These are phyloP conservation scores for Nasua narica DNA, from an alignment of 2,797 vertebrate genomes.

Conservation along the genomic window DNA sequence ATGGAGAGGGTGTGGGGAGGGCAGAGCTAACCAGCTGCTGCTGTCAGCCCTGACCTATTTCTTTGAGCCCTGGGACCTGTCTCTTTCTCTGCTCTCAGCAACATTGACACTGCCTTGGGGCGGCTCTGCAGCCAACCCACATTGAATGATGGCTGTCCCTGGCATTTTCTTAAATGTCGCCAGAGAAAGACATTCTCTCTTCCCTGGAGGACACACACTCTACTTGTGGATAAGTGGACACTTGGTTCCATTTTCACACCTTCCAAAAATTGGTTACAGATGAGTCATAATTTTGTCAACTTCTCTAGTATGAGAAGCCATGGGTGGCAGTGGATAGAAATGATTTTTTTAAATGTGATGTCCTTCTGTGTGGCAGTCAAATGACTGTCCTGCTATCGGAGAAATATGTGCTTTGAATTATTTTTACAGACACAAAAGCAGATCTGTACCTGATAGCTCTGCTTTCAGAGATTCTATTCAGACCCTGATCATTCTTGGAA, in stretches of 20 bases:
- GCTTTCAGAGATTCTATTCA: background rate
- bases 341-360: constrained; percentile 16
- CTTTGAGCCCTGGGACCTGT: background rate
- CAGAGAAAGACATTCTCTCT: background rate
- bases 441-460: background rate
- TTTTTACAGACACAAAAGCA: constrained; percentile 4
- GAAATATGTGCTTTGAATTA: constrained; percentile 35
- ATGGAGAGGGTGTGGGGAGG: too few relatives aligned
- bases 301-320: background rate
- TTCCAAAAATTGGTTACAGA: constrained; percentile 42
- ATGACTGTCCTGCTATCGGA: constrained; percentile 5
- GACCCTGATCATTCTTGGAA: background rate
- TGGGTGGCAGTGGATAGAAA: background rate
- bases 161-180: constrained; percentile 36
- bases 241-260: constrained; percentile 38
- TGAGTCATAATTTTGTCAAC: constrained; percentile 40
- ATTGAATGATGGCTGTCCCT: constrained; percentile 35
- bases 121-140: background rate
- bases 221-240: background rate
- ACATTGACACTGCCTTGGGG: background rate
- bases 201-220: background rate
- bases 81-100: background rate
- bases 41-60: constrained; percentile 12
- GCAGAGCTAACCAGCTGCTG: background rate
- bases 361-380: background rate